Conservation (phyloP, 2,797 vertebrate genomes). For the Enteromius treurensis region DNA sequence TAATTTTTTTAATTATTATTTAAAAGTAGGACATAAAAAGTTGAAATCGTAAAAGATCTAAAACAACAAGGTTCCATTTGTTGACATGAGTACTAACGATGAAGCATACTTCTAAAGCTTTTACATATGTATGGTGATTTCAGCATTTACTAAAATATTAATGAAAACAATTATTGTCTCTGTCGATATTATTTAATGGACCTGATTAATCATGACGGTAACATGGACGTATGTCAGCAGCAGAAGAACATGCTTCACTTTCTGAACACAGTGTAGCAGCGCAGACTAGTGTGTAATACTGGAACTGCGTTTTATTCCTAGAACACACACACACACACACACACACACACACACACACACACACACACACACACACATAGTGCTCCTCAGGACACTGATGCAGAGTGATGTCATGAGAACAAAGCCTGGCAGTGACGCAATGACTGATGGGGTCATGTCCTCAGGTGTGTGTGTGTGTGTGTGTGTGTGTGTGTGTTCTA, state of each 20-base stretch:
- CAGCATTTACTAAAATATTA: not conserved
- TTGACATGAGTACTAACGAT: not conserved
- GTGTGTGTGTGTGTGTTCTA: not conserved
- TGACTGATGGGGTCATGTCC: not conserved
- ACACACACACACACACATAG: not conserved
- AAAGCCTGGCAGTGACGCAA: not conserved
- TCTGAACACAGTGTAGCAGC: not conserved
- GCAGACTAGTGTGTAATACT: not conserved
- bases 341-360: no score
- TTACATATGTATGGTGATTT: not conserved
- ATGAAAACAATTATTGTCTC: not conserved
- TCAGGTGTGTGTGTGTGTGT: not conserved
- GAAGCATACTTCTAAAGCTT: not conserved
- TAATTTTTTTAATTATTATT: not conserved
- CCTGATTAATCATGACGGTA: not conserved
- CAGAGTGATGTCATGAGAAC: not conserved
- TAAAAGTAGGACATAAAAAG: not conserved
- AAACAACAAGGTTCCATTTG: not conserved
- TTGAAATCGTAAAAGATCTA: not conserved
- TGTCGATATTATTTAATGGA: not conserved
- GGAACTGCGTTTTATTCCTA: not conserved
- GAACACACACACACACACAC: not conserved
- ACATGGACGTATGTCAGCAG: not conserved
- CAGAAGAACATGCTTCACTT: not conserved
- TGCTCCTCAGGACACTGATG: not conserved